A percentile compares a stretch with the other conserved stretches of the same genome.
Evolutionary conservation across 2,113 vertebrate genomes (phyloP).

Genomic region (Procapra przewalskii): DNA sequence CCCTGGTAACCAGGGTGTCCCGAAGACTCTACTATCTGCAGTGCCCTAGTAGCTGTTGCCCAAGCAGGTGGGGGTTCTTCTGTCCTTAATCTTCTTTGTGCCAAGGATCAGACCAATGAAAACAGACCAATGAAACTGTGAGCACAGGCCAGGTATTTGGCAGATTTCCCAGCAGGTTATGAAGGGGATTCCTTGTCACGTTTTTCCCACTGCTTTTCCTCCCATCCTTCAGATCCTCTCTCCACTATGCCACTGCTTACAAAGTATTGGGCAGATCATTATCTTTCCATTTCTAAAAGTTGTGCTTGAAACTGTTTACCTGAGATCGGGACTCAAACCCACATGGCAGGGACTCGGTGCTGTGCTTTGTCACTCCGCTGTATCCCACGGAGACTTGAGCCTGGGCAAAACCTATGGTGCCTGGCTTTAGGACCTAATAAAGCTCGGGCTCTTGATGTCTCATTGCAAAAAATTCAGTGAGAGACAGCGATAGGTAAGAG

Average conservation of each 20-base stretch:
- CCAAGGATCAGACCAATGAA: neutral
- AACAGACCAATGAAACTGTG: too few relatives aligned
- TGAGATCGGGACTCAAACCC: neutral
- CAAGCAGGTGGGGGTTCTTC: neutral
- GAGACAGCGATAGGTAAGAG: neutral
- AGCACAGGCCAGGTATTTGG: neutral
- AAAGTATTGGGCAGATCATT: neutral
- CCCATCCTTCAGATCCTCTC: neutral
- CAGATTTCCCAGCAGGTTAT: neutral
- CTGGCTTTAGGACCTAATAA: neutral
- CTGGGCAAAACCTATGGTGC: neutral
- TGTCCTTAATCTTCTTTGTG: neutral
- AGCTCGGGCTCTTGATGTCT: neutral
- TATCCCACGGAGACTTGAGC: neutral
- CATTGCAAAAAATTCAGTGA: neutral
- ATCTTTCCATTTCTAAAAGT: neutral
- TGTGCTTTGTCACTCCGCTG: neutral
- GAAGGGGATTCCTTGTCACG: neutral
- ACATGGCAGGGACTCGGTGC: neutral
- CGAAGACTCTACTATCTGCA: neutral
- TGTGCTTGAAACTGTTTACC: neutral
- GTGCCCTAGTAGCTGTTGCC: neutral
- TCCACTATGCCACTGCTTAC: neutral
- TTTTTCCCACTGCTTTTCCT: neutral
- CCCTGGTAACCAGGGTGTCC: neutral